phyloP scores from a whole-genome alignment of 2,797 vertebrate genomes.

The Melanotaenia maccullochi region DNA sequence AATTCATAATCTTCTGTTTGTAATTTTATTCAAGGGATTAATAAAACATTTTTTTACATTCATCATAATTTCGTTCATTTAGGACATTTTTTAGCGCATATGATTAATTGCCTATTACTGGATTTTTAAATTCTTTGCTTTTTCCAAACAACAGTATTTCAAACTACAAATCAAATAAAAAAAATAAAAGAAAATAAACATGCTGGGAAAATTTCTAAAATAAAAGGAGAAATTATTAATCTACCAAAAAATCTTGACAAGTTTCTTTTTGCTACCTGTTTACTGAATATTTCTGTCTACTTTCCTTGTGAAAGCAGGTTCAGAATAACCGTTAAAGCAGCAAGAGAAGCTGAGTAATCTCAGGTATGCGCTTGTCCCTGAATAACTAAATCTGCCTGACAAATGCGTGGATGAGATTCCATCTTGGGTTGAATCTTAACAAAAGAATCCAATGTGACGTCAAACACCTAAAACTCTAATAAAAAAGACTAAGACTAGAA shows the following conservation, averaged over 20 bases:
- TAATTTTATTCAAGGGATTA: background rate
- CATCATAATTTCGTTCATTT: background rate
- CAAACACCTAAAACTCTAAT: slow-evolving; percentile 30
- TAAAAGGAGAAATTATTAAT: background rate
- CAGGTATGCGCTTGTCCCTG: slow-evolving; percentile 65
- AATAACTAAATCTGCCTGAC: slow-evolving; percentile 49
- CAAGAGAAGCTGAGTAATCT: slow-evolving; percentile 42
- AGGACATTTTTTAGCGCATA: background rate
- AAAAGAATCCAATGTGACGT: slow-evolving; percentile 63
- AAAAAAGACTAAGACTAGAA: slow-evolving; percentile 58
- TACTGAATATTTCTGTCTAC: background rate
- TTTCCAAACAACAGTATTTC: background rate
- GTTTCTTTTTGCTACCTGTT: background rate
- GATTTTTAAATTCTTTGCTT: background rate
- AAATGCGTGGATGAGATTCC: slow-evolving; percentile 54
- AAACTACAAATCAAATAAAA: background rate
- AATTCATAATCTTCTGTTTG: background rate
- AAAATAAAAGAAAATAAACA: background rate
- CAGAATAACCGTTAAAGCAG: slow-evolving; percentile 30
- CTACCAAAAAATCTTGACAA: background rate
- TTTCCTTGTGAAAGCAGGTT: slow-evolving; percentile 3
- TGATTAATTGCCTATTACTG: background rate
- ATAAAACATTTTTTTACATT: background rate
- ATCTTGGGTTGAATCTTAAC: slow-evolving; percentile 54
- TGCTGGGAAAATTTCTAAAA: background rate